phyloP scores from a whole-genome alignment of 2,113 vertebrate species.

The Anser cygnoides region DNA sequence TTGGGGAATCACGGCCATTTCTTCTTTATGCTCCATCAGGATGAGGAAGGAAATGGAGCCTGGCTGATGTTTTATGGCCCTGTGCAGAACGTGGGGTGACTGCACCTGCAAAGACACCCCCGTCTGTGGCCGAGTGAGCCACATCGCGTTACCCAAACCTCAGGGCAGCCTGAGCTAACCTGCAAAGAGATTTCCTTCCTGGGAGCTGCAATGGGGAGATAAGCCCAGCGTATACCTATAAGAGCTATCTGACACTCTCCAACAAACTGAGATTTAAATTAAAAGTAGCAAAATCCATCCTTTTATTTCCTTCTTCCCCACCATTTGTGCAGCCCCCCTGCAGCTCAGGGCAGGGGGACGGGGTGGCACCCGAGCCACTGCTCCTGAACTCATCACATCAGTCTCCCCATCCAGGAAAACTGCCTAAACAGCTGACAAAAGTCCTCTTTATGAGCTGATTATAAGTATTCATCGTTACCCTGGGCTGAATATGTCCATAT shows the following conservation, averaged over 20 bases:
- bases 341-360: not conserved
- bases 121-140: not conserved
- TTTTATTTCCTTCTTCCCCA: not conserved
- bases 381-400: not conserved
- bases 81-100: not conserved
- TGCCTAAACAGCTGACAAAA: not conserved
- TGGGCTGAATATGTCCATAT: not conserved
- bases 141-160: not conserved
- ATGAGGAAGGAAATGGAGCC: constrained; percentile 17
- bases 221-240: not conserved
- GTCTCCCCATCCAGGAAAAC: not conserved
- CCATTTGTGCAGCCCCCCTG: not conserved
- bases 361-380: not conserved
- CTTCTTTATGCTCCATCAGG: constrained; percentile 2
- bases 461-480: not conserved
- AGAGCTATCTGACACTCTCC: not conserved
- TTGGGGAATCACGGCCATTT: constrained; percentile 19
- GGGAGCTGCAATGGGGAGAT: not conserved
- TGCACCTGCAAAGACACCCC: not conserved
- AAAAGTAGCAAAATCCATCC: not conserved
- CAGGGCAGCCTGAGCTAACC: not conserved
- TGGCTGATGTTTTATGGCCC: not conserved
- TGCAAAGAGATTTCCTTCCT: not conserved
- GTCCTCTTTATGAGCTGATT: not conserved
- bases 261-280: not conserved